Evolutionary conservation across 2,113 vertebrate genomes (phyloP).

Genomic region (Vombatus ursinus): DNA sequence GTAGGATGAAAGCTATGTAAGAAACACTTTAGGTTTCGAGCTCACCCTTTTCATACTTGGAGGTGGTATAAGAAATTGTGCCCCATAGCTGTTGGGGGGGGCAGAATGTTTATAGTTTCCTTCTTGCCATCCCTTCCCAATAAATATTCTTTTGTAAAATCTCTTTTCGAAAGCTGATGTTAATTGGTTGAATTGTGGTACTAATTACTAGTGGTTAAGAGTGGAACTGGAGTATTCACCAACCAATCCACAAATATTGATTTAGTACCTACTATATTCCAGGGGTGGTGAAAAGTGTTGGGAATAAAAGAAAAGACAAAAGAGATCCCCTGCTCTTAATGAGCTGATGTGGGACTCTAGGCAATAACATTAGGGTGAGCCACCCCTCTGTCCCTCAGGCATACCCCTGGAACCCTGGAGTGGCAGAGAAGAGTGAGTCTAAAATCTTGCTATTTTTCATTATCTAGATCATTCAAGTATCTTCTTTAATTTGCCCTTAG

Average conservation of each 20-base stretch:
- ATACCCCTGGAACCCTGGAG: not conserved
- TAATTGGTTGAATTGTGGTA: not conserved
- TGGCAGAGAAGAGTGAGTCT: not conserved
- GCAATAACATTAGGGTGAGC: not conserved
- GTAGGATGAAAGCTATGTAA: not conserved
- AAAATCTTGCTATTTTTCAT: not conserved
- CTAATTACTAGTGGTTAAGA: not conserved
- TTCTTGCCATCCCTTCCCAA: not conserved
- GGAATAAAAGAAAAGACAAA: not conserved
- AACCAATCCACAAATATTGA: not conserved
- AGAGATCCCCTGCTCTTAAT: not conserved
- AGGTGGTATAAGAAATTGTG: not conserved
- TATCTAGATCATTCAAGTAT: not conserved
- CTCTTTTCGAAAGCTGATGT: not conserved
- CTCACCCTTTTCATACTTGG: not conserved
- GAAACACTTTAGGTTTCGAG: not conserved
- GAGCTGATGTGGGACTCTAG: not conserved
- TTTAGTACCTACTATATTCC: not conserved
- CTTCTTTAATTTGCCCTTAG: not conserved
- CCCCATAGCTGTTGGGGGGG: not conserved
- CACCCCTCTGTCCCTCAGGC: not conserved
- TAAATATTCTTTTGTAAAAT: not conserved
- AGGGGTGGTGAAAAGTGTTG: not conserved
- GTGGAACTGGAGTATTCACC: not conserved
- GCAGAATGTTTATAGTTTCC: not conserved